Base-by-base conservation (phyloP, 2,113 vertebrate species). In the Shinisaurus crocodilurus region DNA sequence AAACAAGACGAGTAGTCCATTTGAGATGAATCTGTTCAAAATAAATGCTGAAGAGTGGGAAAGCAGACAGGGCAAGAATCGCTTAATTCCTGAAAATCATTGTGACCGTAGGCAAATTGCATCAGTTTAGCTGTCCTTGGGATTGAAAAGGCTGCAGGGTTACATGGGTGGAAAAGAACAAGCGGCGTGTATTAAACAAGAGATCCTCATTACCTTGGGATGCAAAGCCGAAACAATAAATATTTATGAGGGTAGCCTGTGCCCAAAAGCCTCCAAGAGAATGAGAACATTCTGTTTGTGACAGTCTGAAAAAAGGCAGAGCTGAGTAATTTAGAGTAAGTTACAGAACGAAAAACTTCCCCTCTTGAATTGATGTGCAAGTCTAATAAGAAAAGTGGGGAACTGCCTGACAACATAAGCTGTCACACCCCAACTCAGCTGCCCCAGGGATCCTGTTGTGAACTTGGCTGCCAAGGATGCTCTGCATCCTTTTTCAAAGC, bases 111-210 rank as follows among this genome's bases (percentile, higher is more conserved):
- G n/a, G 82, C 48, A 90, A 86, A 85, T 70, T 43, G 83, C 48
- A 43, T 65, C 27, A 54, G 63, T 79, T 86, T 70, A 79, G 83
- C 60, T 54, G n/a, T 90, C 83, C 48, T 69, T 80, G 83, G 27
- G 83, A 90, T 40, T 90, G 89, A 90, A 90, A 80, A 79, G 50
- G 74, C 76, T 63, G 40, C 48, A 57, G 63, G 81, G 83, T 86
- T 90, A 57, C 60, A 54, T 86, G 83, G 74, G 4, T 86, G 48
- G 82, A 86, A 90, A 85, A 86, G 89, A 90, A 91, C 86, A 27
- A 69, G 63, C 60, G 2, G 29, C 43, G 45, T 88, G 80, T 87
- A 67, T 91, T 91, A 91, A 91, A 77, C 86, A 77, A 67, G 60
- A 27, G 18, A 48, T 83, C 43, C 90, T 77, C 80, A 77, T 88